Evolutionary conservation across 2,888 invertebrate species (phyloP).

Genomic region (Barypeithes pellucidus): DNA sequence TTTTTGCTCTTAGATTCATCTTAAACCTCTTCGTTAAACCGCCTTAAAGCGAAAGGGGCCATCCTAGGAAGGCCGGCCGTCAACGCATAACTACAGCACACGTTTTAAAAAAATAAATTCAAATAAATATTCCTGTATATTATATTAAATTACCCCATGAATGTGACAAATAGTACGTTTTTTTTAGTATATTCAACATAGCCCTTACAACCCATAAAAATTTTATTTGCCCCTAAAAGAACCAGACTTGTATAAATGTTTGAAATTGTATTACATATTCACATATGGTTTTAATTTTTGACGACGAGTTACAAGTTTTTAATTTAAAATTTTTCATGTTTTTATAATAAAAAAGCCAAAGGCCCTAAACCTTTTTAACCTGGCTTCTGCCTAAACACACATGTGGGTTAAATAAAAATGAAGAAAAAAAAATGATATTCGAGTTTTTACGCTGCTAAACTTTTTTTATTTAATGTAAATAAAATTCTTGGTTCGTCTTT

Average conservation of each 20-base stretch:
- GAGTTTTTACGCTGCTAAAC: neutral
- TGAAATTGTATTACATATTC: conserved; percentile 4
- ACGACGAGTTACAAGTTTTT: conserved; percentile 8
- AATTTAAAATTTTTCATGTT: conserved; percentile 18
- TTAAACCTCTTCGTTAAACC: no score
- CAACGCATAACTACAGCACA: no score
- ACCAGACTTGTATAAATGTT: conserved; percentile 1
- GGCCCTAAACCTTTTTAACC: neutral
- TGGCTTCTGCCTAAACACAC: neutral
- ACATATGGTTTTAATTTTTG: conserved; percentile 12
- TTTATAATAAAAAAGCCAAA: conserved; percentile 9
- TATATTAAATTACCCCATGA: no score
- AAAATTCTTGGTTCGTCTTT: conserved; percentile 3
- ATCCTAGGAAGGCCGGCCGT: no score
- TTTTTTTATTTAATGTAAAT: conserved; percentile 1
- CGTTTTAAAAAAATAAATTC: no score
- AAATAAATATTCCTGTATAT: no score
- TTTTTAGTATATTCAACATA: neutral
- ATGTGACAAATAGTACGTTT: neutral
- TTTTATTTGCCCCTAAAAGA: neutral
- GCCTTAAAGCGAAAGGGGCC: no score
- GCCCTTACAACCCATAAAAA: neutral
- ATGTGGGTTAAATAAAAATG: conserved; percentile 13
- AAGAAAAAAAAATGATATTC: neutral
- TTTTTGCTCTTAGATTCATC: no score